Evolutionary conservation across 2,888 invertebrate species (phyloP).

Genomic region (Chrysolina oricalcia): DNA sequence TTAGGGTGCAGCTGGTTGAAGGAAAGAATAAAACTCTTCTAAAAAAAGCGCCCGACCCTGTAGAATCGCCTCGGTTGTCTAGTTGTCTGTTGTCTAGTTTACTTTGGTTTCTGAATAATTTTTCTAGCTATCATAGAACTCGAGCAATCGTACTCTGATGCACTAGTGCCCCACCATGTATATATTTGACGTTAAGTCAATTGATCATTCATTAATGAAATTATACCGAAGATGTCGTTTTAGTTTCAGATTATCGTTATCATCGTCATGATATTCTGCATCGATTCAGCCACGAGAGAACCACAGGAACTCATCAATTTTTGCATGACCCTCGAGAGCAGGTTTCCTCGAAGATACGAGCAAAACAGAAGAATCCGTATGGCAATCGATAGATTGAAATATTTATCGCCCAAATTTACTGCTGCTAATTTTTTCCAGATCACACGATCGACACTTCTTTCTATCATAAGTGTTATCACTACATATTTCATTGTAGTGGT

Average conservation of each 20-base stretch:
- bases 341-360: neutral
- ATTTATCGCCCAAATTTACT: conserved; percentile 16
- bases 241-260: neutral
- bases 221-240: neutral
- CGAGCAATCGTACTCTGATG: no score
- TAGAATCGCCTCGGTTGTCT: no score
- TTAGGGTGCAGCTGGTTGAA: no score
- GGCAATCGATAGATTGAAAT: neutral
- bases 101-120: no score
- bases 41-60: no score
- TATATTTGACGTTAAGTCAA: no score
- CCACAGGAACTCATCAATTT: neutral
- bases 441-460: conserved; percentile 18
- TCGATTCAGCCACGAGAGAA: neutral
- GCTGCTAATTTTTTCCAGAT: conserved; percentile 23
- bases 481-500: conserved; percentile 25
- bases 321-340: neutral
- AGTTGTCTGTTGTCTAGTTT: no score
- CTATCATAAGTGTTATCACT: conserved; percentile 27
- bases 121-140: no score
- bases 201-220: no score
- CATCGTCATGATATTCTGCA: neutral
- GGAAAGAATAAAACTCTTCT: no score
- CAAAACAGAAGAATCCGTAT: neutral
- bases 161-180: no score